Evolutionary conservation across 2,113 vertebrate genomes (phyloP), one percentile per base, ranked within the genome.

Genomic region (Menura novaehollandiae): DNA sequence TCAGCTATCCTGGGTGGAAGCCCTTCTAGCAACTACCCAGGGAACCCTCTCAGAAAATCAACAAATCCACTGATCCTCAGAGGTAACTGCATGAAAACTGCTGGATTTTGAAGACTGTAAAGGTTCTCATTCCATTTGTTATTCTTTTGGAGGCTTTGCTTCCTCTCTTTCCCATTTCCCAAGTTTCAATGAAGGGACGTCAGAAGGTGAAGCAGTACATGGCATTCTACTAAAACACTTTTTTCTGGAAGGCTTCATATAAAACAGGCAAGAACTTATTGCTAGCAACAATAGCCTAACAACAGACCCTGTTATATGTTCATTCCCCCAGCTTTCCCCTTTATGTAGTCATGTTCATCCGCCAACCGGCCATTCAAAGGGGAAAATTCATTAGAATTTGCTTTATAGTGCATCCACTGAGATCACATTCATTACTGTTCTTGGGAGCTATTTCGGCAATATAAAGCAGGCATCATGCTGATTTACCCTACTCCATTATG

Each of bases 371-470:
- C 79, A 53, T 63, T 95, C 44, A 56, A 81, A 86, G 6, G 26
- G 63, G 41, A 93, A 92, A 91, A 94, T 51, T 87, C 58, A 68
- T 93, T 69, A 82, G 56, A 92, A 88, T 75, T 60, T 79, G 26
- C 56, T 89, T 95, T 93, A 79, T 53, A 76, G 75, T 53, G 26
- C 67, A 89, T 79, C 62, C 64, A 79, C 41, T 91, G 81, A 88
- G 81, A 89, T 86, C 44, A 53, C 32, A 83, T 72, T 75, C 91
- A 69, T 78, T 88, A 87, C 81, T 91, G 60, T 89, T 79, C 80
- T 87, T 69, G 62, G 66, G 94, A 89, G 58, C 44, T 85, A 53
- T 91, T 93, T 64, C 59, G 68, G 58, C 46, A 79, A 53, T 26
- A 75, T 68, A 79, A 93, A 87, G 37, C 66, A 82, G 81, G 73